phyloP scores from a whole-genome alignment of 92 coral and sea anemone genomes.

The Palythoa grandiflora region DNA sequence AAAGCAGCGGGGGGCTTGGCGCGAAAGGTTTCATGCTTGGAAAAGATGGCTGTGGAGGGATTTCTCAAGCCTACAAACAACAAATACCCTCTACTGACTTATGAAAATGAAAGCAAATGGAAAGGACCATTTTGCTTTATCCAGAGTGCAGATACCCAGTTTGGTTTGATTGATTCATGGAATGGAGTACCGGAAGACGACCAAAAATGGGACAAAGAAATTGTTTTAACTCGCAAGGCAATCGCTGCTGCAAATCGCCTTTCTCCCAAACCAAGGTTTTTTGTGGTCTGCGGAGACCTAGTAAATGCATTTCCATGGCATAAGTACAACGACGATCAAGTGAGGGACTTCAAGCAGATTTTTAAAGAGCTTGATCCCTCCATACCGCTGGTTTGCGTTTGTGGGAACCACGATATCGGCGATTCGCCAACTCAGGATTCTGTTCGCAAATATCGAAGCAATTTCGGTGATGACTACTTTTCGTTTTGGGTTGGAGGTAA shows the following conservation, averaged over 20 bases:
- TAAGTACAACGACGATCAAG: conserved; percentile 85
- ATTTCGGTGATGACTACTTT: conserved; percentile 94
- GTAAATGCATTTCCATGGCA: conserved; percentile 94
- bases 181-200: conserved; percentile 82
- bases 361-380: conserved; percentile 89
- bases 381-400: conserved; percentile 93
- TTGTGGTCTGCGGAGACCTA: conserved; percentile 98
- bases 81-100: conserved; percentile 80
- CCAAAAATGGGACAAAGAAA: conserved; percentile 91
- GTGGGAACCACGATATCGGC: conserved; percentile 98
- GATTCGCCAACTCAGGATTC: conserved; percentile 87
- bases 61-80: conserved; percentile 70
- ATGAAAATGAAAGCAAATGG: conserved; percentile 93
- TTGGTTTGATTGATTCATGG: conserved; percentile 97
- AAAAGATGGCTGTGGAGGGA: conserved; percentile 79
- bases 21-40: conserved; percentile 21
- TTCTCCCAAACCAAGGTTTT: conserved; percentile 94
- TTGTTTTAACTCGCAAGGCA: conserved; percentile 80
- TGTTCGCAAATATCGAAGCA: conserved; percentile 80
- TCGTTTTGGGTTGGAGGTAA: conserved; percentile 99
- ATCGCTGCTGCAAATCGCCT: conserved; percentile 83
- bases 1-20: conserved; percentile 45
- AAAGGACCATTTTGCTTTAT: conserved; percentile 93
- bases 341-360: conserved; percentile 84
- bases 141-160: conserved; percentile 96